A percentile compares a stretch with the other conserved stretches of the same genome.
Evolutionary conservation across 2,113 vertebrate genomes (phyloP).

Genomic region (Progne subis): DNA sequence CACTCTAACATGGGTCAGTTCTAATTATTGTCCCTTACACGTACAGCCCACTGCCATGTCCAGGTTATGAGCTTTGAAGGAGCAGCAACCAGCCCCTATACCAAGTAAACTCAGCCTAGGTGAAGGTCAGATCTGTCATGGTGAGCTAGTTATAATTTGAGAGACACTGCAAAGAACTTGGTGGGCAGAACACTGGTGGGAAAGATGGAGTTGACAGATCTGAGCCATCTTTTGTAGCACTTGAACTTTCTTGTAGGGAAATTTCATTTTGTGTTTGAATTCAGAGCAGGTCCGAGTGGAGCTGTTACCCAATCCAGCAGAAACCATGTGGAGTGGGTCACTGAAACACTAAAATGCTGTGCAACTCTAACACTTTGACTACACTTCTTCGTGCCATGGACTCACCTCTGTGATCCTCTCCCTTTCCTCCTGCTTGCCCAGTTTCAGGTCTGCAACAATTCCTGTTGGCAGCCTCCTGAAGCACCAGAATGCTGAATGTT

Average conservation of each 20-base stretch:
- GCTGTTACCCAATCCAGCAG: neutral
- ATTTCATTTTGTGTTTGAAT: neutral
- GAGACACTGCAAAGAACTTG: neutral
- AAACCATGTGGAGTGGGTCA: neutral
- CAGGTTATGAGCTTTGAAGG: neutral
- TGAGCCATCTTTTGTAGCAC: neutral
- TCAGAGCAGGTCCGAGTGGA: neutral
- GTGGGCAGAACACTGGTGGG: neutral
- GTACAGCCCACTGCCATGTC: neutral
- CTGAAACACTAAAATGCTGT: neutral
- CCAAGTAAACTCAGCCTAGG: neutral
- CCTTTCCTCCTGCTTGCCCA: neutral
- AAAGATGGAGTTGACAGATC: neutral
- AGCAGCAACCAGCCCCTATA: neutral
- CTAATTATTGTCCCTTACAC: neutral
- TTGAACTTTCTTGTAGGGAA: neutral
- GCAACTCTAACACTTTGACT: neutral
- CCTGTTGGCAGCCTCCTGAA: neutral
- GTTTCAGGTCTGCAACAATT: neutral
- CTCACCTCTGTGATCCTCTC: neutral
- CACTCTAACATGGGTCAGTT: rapidly evolving
- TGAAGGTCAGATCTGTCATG: neutral
- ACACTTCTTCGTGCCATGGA: neutral
- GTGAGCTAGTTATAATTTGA: neutral
- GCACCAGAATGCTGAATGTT: neutral